Percentiles rank a stretch among this genome's conserved stretches.
phyloP scores from a whole-genome alignment of 37 sponge, comb jelly and placozoan species.

The Spongia lamella region DNA sequence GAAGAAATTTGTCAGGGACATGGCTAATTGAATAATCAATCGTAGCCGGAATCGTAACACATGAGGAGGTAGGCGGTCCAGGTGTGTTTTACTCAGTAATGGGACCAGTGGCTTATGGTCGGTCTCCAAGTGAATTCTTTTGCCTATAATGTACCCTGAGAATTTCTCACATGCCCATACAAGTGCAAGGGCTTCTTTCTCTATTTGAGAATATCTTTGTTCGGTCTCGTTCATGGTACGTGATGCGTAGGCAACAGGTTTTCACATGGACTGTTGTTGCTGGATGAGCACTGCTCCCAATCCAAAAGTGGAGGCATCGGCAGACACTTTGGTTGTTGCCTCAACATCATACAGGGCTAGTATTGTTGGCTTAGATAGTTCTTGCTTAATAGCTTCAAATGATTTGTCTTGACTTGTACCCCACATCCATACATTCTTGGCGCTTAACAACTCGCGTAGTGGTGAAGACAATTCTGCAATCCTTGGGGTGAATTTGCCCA shows the following conservation, averaged over 20 bases:
- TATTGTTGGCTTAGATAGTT: neutral
- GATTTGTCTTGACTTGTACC: slow-evolving; percentile 13
- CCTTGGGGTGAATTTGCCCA: slow-evolving; percentile 14
- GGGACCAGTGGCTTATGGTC: slow-evolving; percentile 37
- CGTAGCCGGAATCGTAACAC: neutral
- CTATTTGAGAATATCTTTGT: no score
- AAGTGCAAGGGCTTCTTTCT: no score
- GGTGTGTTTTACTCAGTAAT: neutral
- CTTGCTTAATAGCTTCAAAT: slow-evolving; percentile 9
- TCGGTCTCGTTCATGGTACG: slow-evolving; percentile 6
- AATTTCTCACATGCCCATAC: no score
- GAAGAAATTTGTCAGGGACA: neutral
- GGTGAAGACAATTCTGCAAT: slow-evolving; percentile 6
- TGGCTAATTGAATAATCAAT: neutral
- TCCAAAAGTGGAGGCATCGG: slow-evolving; percentile 23
- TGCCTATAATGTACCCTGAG: neutral
- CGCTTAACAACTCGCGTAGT: slow-evolving; percentile 16
- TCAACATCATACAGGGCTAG: slow-evolving; percentile 24
- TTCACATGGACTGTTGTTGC: neutral
- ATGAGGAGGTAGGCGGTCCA: slow-evolving; percentile 8
- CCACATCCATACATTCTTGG: slow-evolving; percentile 19
- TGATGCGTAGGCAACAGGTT: slow-evolving; percentile 31
- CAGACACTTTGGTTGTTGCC: slow-evolving; percentile 2
- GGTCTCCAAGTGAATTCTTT: slow-evolving; percentile 15
- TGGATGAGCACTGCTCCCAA: slow-evolving; percentile 28